Percentiles rank a stretch among this genome's conserved stretches.
Evolutionary conservation across 2,888 invertebrate species (phyloP).

Genomic region (Perizoma flavofasciatum): DNA sequence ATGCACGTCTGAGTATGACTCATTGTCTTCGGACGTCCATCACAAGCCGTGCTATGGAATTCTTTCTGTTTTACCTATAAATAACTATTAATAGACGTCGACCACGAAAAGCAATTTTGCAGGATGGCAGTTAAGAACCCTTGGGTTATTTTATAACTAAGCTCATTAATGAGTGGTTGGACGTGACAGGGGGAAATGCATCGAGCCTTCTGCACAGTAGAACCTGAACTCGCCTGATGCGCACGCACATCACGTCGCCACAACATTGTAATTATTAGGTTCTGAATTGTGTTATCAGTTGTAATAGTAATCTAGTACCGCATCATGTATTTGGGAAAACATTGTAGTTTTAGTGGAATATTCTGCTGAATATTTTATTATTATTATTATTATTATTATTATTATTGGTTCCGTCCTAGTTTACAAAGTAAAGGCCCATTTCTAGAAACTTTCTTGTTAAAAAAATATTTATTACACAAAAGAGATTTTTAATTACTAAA

Average conservation of each 20-base stretch:
- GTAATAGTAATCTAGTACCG: slow-evolving; percentile 24
- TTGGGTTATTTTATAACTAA: slow-evolving; percentile 78
- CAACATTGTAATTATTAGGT: slow-evolving; percentile 67
- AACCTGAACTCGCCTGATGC: slow-evolving; percentile 51
- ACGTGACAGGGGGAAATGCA: slow-evolving; percentile 49
- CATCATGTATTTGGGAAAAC: not conserved
- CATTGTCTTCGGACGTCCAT: slow-evolving; percentile 57
- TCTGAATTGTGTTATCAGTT: slow-evolving; percentile 66
- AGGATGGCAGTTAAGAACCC: slow-evolving; percentile 76
- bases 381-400: too few species aligned
- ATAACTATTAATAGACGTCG: slow-evolving; percentile 76
- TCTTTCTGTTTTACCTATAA: slow-evolving; percentile 74
- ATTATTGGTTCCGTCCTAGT: too few species aligned
- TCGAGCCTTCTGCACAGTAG: slow-evolving; percentile 46
- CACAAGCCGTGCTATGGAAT: slow-evolving; percentile 53
- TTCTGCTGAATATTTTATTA: too few species aligned
- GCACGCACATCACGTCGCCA: slow-evolving; percentile 34
- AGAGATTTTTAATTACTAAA: too few species aligned
- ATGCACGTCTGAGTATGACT: slow-evolving; percentile 58
- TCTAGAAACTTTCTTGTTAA: too few species aligned
- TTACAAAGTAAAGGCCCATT: too few species aligned
- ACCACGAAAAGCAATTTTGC: slow-evolving; percentile 80
- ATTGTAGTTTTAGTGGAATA: not conserved
- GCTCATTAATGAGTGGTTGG: slow-evolving; percentile 67
- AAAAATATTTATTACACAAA: too few species aligned